Evolutionary conservation across 2,888 invertebrate species (phyloP).

Genomic region (Hyles lineata): DNA sequence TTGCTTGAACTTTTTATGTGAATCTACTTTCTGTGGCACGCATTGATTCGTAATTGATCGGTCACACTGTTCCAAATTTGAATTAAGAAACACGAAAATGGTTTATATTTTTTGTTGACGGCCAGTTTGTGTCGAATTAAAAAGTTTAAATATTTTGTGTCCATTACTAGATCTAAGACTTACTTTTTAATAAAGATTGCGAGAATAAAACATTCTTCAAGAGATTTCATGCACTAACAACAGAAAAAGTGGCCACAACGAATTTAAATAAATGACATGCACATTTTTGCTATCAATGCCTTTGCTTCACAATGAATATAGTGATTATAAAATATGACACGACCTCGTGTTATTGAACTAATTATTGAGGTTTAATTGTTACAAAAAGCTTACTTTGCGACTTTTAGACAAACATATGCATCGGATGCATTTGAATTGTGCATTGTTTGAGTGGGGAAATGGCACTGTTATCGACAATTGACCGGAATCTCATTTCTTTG

Average conservation of each 20-base stretch:
- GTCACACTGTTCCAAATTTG: constrained; percentile 8
- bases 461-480: neutral
- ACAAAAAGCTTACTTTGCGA: neutral
- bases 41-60: neutral
- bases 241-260: neutral
- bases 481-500: neutral
- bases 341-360: neutral
- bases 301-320: neutral
- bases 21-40: constrained; percentile 8
- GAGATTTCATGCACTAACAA: neutral
- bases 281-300: neutral
- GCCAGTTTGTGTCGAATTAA: neutral
- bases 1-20: constrained; percentile 9
- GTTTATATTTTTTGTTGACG: neutral
- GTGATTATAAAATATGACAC: neutral
- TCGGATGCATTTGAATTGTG: constrained; percentile 6
- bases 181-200: neutral
- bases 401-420: neutral
- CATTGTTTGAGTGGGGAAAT: constrained; percentile 17
- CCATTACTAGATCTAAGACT: too few species aligned
- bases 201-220: neutral
- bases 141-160: neutral
- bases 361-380: neutral
- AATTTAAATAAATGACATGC: neutral
- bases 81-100: constrained; percentile 9